phyloP scores from a whole-genome alignment of 2,113 vertebrate species.

The Planiliza haematocheilus region DNA sequence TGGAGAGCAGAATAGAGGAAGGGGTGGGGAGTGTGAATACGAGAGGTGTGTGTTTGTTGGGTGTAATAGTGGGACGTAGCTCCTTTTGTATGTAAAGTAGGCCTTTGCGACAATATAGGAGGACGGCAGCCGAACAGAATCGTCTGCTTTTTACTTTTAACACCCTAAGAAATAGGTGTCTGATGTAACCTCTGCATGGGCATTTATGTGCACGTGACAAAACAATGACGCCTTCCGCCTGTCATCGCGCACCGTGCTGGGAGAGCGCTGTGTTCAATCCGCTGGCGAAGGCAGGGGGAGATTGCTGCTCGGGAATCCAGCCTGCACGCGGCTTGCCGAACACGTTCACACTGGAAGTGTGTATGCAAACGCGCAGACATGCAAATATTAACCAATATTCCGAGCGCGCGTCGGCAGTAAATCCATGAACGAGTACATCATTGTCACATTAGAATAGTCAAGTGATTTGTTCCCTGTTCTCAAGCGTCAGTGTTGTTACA shows the following conservation, averaged over 20 bases:
- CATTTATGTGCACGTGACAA: background rate
- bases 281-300: background rate
- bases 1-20: background rate
- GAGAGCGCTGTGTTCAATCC: constrained; percentile 27
- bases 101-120: constrained; percentile 5
- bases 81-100: constrained; percentile 36
- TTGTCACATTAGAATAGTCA: background rate
- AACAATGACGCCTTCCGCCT: too few relatives aligned
- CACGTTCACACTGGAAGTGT: background rate
- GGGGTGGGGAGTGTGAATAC: background rate
- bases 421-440: background rate
- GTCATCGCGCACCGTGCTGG: background rate
- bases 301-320: constrained; percentile 1
- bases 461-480: background rate
- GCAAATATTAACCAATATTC: background rate
- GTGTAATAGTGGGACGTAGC: background rate
- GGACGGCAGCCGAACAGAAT: background rate
- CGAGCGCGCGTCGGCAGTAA: background rate
- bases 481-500: background rate
- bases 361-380: constrained; percentile 22
- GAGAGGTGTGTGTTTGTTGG: constrained; percentile 19
- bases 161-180: constrained; percentile 8
- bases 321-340: background rate
- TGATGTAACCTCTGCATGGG: constrained; percentile 2
- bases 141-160: constrained; percentile 10